Evolutionary conservation across 1,140 invertebrate genomes (phyloP), one percentile per base, ranked within the genome.

Genomic region (Pachyrhynchus sulphureomaculatus): DNA sequence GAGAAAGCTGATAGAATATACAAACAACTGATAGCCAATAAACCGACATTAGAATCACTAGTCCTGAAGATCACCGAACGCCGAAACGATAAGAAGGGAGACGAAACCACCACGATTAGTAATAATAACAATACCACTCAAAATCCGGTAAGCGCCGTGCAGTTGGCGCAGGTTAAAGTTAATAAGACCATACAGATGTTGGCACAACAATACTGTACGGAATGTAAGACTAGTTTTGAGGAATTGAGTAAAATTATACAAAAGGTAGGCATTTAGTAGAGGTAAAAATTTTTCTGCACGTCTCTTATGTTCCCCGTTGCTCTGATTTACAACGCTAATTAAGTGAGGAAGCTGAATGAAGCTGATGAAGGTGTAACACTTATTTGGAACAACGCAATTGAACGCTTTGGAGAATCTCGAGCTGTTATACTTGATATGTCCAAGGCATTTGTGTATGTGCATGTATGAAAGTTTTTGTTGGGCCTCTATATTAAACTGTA

Each of bases 1-100:
- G 96, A 98, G 70, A 96, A 96, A 69, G 96, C 95, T 1, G 96
- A 98, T 78, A 80, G 93, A 24, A 91, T 95, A 13, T 98, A 98
- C 74, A 89, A 93, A 49, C 91, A 95, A 72, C 77, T 98, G 0
- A 87, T 92, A 60, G 85, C 87, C 24, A 95, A 90, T 71, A 96
- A 96, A 73, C 94, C 95, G 2, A 85, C 89, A 18, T 76, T 98
- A 4, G 95, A 97, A 79, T 79, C 82, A 29, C 78, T 94, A 1
- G 78, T 95, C 8, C 78, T 89, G 49, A 88, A 89, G 70, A 90
- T 91, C 62, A 88, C 85, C 45, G 89, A 91, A 66, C 88, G 91
- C 68, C 79, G 88, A 18, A 69, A 86, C 6, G 88, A 90, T 62
- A 77, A 84, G 4, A 81, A 80, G 44, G 63, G 80, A 1, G 87